These are phyloP conservation scores for Desoria tigrina DNA, from an alignment of 2,888 invertebrate genomes.

Conservation along the genomic window DNA sequence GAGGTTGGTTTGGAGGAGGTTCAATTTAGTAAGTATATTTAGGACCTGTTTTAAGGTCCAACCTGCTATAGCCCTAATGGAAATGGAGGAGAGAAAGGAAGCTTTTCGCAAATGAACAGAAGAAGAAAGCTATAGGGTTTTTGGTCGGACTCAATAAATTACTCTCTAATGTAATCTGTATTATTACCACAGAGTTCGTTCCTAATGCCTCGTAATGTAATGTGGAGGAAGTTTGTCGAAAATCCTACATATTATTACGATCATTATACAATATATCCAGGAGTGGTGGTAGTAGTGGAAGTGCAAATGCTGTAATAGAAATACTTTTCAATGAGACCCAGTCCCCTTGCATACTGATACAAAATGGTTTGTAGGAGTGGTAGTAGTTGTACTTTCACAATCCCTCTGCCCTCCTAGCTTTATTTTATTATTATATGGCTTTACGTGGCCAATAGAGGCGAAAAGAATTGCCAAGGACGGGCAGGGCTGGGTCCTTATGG, in stretches of 20 bases:
- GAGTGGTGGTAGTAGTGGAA: not conserved
- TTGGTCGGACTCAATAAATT: slow-evolving; percentile 53
- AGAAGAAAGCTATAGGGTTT: slow-evolving; percentile 30
- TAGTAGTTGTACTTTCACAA: not conserved
- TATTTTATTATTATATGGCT: slow-evolving; percentile 25
- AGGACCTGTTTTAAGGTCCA: too few relatives aligned
- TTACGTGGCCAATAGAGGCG: slow-evolving; percentile 17
- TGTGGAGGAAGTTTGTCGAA: slow-evolving; percentile 26
- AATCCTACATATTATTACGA: slow-evolving; percentile 16
- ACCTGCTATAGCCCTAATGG: not conserved
- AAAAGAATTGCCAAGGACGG: not conserved
- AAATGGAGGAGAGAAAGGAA: slow-evolving; percentile 16
- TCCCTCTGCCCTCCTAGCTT: not conserved
- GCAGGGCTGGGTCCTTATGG: not conserved
- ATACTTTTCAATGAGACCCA: slow-evolving; percentile 35
- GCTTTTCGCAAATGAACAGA: slow-evolving; percentile 53
- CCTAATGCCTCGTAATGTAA: slow-evolving; percentile 32
- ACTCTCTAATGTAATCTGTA: slow-evolving; percentile 54
- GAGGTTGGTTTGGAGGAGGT: too few relatives aligned
- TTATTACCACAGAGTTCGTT: slow-evolving; percentile 46
- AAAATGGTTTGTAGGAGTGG: not conserved
- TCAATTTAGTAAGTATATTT: too few relatives aligned
- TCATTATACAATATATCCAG: not conserved
- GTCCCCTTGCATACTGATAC: not conserved
- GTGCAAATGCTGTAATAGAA: slow-evolving; percentile 4